Base-by-base conservation (phyloP, 2,888 invertebrate genomes). In the Mesorhabditis spiculigera region DNA sequence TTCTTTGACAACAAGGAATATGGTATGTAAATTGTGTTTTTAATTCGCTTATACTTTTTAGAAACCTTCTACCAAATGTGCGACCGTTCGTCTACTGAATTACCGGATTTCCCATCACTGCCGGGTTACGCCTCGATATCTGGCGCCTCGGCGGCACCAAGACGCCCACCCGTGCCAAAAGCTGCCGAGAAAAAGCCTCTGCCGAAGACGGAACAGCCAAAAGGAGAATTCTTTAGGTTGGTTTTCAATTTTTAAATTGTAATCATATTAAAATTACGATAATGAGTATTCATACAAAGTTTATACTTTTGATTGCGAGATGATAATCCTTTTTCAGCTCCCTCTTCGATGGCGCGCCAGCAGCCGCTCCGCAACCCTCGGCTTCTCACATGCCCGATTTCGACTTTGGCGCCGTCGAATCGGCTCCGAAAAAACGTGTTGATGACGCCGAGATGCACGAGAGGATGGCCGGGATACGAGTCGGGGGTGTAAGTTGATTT, bases 401-500 rank as follows among this genome's bases (percentile, higher is more conserved):
- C 28, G 28, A 28, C 28, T 28, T 72, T 71, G 43, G 45, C 43
- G n/a, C 4, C 70, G 28, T 13, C 67, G 42, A 63, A 63, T 16
- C 68, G 71, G 67, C 63, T 45, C 44, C 50, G 65, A 50, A 65
- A 58, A 13, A 71, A 50, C 45, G 63, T 43, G 10, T 10, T 16
- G 73, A 75, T 45, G 68, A 70, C 28, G 75, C 78, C 6, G 75
- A 75, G 45, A 68, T 62, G 41, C 69, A 69, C 50, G 78, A 78
- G 62, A 6, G 77, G 43, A 67, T 74, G 67, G 65, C 67, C 28
- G 78, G 78, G 41, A 78, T 78, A 16, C 71, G 78, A 8, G 75
- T 78, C 8, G 69, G 68, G 5, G 67, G 43, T 28, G 75, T 72
- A 43, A 70, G 13, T 4, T 28, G 16, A 28, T 10, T 43, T n/a